Percentiles rank a stretch among this genome's conserved stretches.
These are phyloP conservation scores for Pegoplata infirma DNA, from an alignment of 2,888 invertebrate genomes.

Conservation along the genomic window DNA sequence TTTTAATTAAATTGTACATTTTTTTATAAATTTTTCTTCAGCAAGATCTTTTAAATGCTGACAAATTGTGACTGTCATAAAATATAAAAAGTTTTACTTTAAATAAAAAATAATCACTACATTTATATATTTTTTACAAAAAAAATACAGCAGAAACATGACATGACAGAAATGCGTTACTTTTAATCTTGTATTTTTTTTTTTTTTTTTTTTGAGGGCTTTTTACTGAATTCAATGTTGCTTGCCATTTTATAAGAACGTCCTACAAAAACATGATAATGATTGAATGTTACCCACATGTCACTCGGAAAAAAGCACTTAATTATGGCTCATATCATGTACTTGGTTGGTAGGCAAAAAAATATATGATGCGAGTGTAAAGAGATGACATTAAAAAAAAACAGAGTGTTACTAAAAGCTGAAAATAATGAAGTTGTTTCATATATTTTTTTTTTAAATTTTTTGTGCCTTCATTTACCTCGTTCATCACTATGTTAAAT, in stretches of 20 bases:
- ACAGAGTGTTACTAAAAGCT: neutral
- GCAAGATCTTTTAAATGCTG: slow-evolving; percentile 35
- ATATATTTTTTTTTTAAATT: neutral
- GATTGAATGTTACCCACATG: slow-evolving; percentile 10
- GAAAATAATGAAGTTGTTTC: neutral
- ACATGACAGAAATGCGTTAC: neutral
- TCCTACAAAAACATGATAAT: neutral
- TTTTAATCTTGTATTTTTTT: neutral
- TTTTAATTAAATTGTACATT: neutral
- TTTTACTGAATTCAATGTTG: too few species aligned
- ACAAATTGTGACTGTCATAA: slow-evolving; percentile 40
- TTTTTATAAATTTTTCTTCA: slow-evolving; percentile 18
- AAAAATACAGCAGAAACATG: neutral
- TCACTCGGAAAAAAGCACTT: neutral
- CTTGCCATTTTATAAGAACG: neutral
- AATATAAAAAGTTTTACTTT: slow-evolving; percentile 21
- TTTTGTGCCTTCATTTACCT: neutral
- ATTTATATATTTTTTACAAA: neutral
- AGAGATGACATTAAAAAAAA: too few species aligned
- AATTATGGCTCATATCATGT: neutral
- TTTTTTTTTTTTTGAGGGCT: neutral
- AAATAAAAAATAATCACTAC: neutral
- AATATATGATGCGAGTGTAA: neutral
- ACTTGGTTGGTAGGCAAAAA: neutral
- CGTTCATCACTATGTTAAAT: neutral